A percentile compares a stretch with the other conserved stretches of the same genome.
Conservation (phyloP, 2,797 vertebrate genomes). For the Rhadinocentrus ornatus region DNA sequence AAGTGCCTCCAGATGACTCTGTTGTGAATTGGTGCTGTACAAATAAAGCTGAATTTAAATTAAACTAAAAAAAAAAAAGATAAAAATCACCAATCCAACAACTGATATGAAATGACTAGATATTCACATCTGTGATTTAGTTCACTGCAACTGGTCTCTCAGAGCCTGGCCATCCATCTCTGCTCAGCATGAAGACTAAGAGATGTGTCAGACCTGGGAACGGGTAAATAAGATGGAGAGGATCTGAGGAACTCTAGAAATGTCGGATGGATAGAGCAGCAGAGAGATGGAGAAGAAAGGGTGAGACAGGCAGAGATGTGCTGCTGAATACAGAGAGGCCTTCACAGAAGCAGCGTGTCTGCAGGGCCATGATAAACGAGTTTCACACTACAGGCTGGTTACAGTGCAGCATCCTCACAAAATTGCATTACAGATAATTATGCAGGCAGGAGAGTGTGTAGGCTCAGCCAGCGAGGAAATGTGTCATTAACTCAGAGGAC, state of each 20-base stretch:
- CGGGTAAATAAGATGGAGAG: constrained; percentile 56
- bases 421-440: constrained; percentile 45
- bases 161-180: too few species aligned
- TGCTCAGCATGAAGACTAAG: too few species aligned
- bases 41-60: too few species aligned
- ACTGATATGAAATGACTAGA: too few species aligned
- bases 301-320: constrained; percentile 29
- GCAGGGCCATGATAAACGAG: constrained; percentile 53
- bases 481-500: constrained; percentile 28
- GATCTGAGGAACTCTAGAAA: constrained; percentile 6
- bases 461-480: constrained; percentile 16
- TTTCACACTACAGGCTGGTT: constrained; percentile 27
- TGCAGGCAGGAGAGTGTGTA: constrained; percentile 28
- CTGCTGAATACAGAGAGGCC: constrained; percentile 49
- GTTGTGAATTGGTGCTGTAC: too few species aligned
- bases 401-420: constrained; percentile 13
- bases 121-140: too few species aligned
- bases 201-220: constrained; percentile 3
- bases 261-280: constrained; percentile 25
- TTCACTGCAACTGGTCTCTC: too few species aligned
- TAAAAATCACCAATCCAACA: too few species aligned
- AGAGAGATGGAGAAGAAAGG: constrained; percentile 12
- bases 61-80: too few species aligned
- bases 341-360: constrained; percentile 22
- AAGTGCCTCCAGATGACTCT: too few species aligned